Evolutionary conservation across 2,113 vertebrate genomes (phyloP), one percentile per base, ranked within the genome.

Genomic region (Maccullochella peelii): DNA sequence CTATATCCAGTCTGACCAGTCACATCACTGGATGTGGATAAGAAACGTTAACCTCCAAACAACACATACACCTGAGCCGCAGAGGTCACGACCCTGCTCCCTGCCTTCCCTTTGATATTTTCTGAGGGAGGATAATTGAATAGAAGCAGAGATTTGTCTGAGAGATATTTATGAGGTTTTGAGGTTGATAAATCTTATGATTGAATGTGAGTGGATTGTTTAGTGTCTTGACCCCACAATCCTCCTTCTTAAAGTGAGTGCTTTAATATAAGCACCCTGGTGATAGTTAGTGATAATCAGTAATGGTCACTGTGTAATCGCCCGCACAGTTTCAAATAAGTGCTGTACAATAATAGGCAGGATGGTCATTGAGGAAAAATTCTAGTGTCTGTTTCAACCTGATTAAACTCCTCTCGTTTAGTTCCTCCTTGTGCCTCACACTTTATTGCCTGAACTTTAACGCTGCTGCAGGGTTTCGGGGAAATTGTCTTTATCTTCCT

Each of bases 131-230:
- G 4, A 44, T 86, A 72, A 88, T 36, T 75, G 4, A 77, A 86
- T 50, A 74, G 40, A 69, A 44, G 7, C n/a, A n/a, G n/a, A n/a
- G n/a, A 23, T 20, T 47, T 68, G 5, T 68, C 57, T 82, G 40
- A n/a, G 16, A 44, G 14, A 27, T 44, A 59, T 87, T 86, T 74
- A 90, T 83, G 58, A 76, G 50, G 8, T 83, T 69, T 49, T 44
- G 1, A 62, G 2, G n/a, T 62, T 67, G 71, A 80, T 75, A 57
- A 42, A 70, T 50, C 59, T 15, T 21, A 12, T 66, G 25, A 62
- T 57, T 80, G 6, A 79, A 61, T 38, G 18, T 44, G 18, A 80
- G 71, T 33, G 27, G n/a, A n/a, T 38, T 70, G 55, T 27, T 77
- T 49, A 14, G 5, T 40, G 62, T 30, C 57, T 75, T 54, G 33